phyloP scores from a whole-genome alignment of 2,113 vertebrate species.

The Alligator sinensis region DNA sequence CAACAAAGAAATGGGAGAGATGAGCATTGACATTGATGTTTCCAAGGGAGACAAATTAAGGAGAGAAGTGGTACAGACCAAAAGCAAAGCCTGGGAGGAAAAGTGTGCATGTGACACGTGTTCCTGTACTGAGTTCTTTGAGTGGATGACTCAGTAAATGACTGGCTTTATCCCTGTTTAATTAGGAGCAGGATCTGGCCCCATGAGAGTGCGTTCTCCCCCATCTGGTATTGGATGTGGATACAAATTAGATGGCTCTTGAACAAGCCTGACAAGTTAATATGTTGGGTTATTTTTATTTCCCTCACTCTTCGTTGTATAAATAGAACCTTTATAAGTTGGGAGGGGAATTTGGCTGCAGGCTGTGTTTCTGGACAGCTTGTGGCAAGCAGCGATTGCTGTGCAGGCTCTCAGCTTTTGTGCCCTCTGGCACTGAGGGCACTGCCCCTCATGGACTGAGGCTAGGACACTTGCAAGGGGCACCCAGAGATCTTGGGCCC shows the following conservation, averaged over 20 bases:
- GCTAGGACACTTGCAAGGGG: background rate
- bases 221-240: background rate
- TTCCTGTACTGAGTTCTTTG: background rate
- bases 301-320: background rate
- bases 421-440: background rate
- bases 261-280: background rate
- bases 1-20: background rate
- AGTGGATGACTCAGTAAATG: background rate
- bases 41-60: background rate
- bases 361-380: background rate
- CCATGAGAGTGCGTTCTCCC: background rate
- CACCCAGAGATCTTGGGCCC: background rate
- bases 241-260: too few relatives aligned
- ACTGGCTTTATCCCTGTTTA: background rate
- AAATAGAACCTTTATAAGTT: background rate
- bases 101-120: accelerated
- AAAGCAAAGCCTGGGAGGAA: background rate
- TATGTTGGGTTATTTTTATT: background rate
- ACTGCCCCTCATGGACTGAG: background rate
- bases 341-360: background rate
- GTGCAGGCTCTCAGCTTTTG: background rate
- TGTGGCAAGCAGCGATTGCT: background rate
- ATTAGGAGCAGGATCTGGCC: background rate
- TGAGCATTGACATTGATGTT: background rate
- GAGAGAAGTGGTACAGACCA: background rate